phyloP scores from a whole-genome alignment of 2,888 invertebrate genomes.

The Drosophila koepferae region DNA sequence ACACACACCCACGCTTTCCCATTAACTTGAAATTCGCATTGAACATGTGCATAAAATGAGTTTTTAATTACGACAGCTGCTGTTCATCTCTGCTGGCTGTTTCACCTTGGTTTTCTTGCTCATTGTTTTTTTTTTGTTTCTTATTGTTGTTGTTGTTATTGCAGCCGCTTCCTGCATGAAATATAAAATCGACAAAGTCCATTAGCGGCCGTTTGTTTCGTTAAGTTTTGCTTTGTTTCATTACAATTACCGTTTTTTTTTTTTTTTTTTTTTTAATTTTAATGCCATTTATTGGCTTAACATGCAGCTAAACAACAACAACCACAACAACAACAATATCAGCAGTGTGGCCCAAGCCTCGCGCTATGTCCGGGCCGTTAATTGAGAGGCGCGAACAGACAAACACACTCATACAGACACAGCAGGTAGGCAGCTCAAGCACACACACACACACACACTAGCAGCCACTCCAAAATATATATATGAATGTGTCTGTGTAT shows the following conservation, averaged over 20 bases:
- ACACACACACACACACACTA: conserved; percentile 22
- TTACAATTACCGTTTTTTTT: conserved; percentile 47
- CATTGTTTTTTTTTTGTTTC: conserved; percentile 17
- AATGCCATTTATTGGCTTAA: conserved; percentile 75
- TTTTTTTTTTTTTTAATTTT: conserved; percentile 49
- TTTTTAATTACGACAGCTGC: conserved; percentile 75
- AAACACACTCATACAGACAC: conserved; percentile 21
- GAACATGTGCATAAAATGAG: conserved; percentile 65
- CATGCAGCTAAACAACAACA: conserved; percentile 42
- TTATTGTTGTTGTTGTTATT: conserved; percentile 9
- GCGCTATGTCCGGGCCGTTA: conserved; percentile 31
- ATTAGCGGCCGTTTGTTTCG: conserved; percentile 53
- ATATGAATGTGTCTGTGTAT: not conserved
- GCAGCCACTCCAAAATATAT: conserved; percentile 7
- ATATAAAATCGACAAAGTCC: conserved; percentile 62
- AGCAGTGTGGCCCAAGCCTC: conserved; percentile 23
- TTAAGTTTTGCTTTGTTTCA: conserved; percentile 47
- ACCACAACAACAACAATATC: conserved; percentile 9
- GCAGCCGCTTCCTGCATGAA: conserved; percentile 38
- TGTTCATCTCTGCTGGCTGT: conserved; percentile 28
- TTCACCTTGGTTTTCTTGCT: conserved; percentile 22
- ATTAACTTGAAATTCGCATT: conserved; percentile 45
- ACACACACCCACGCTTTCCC: conserved; percentile 18
- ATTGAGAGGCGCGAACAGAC: conserved; percentile 52
- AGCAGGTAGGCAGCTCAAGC: conserved; percentile 23